Evolutionary conservation across 35 echinoderm and acorn worm species (phyloP), one percentile per base, ranked within the genome.

Genomic region (Strongylocentrotus purpuratus): DNA sequence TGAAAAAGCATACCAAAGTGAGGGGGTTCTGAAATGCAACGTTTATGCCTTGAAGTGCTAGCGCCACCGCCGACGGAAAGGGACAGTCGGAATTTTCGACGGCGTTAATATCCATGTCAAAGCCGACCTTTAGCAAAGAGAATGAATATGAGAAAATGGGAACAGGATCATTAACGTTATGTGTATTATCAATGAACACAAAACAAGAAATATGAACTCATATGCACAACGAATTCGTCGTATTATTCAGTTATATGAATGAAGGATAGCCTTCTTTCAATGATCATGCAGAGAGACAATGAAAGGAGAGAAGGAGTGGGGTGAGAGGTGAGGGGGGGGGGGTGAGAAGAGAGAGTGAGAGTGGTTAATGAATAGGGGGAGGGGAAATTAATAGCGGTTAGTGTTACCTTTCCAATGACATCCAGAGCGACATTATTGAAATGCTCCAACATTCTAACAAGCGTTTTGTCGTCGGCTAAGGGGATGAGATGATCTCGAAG

Each of bases 351-450:
- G 25, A 1, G 17, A 70, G 61, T 70, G 61, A 70, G 20, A 70
- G 61, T 6, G 65, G 25, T 7, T 28, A 0, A 18, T 78, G 8
- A 8, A 78, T 28, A 71, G 28, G 25, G 20, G 7, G 22, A n/a
- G 18, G 20, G 65, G 4, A 18, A 0, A 4, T 25, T 1, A n/a
- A 28, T 7, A 78, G 65, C 20, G 20, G 1, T 15, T 15, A 28
- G 65, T 78, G 65, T 78, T 85, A 95, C 95, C 95, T 95, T 95
- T 10, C 90, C 95, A 31, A 95, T 65, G 15, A 92, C 95, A 48
- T 95, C 95, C 20, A 95, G 58, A 28, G 95, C 94, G 45, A 93
- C 88, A 25, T 92, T 52, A 46, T 95, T 95, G 25, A 95, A 95
- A 31, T 92, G 33, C 25, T 95, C 90, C 90, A 95, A 46, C 95